phyloP scores from a whole-genome alignment of 2,113 vertebrate genomes.

The Pachycephala philippinensis region DNA sequence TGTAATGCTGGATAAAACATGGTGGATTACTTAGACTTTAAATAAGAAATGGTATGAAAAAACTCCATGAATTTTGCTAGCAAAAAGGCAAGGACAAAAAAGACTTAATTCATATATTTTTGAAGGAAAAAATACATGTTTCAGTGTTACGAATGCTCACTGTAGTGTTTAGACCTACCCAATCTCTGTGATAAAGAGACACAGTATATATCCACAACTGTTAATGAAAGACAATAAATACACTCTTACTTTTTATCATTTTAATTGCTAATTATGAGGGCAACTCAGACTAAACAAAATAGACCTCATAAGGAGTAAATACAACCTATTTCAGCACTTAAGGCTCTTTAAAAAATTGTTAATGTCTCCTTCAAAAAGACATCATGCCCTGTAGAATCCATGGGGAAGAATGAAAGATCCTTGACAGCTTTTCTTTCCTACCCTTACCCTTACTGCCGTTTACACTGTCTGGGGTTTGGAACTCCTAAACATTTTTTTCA shows the following conservation, averaged over 20 bases:
- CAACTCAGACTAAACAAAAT: not conserved
- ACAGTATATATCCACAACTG: not conserved
- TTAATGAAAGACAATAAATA: not conserved
- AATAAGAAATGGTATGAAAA: not conserved
- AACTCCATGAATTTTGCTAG: not conserved
- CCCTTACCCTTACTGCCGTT: not conserved
- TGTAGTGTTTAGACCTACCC: not conserved
- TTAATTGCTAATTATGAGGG: not conserved
- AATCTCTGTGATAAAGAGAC: not conserved
- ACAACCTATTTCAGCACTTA: not conserved
- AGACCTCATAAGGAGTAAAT: not conserved
- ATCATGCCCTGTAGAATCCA: not conserved
- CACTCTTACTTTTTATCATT: not conserved
- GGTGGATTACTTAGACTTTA: not conserved
- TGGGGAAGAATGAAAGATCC: not conserved
- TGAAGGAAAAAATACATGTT: not conserved
- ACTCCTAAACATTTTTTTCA: not conserved
- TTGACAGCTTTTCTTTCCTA: not conserved
- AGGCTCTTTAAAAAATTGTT: not conserved
- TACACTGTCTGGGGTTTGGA: not conserved
- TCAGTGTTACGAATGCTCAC: not conserved
- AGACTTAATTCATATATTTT: not conserved
- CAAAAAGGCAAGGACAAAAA: not conserved
- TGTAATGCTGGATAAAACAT: not conserved
- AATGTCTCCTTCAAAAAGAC: not conserved